Base-by-base conservation (phyloP, 2,888 invertebrate genomes). In the Polia nebulosa region DNA sequence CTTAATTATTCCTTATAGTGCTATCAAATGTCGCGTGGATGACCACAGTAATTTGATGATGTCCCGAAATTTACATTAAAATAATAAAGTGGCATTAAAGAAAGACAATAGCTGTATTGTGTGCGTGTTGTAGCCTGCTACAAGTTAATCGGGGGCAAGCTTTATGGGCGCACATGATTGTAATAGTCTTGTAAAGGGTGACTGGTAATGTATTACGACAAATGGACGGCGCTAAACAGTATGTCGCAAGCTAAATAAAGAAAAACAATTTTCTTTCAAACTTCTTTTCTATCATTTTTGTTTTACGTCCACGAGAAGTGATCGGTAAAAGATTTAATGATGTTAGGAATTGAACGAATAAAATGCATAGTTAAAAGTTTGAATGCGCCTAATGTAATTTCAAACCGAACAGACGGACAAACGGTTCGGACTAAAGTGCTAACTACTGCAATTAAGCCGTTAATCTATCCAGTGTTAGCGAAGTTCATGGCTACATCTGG, bases 171-270 rank as follows among this genome's bases (percentile, higher is more conserved):
- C 85, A 88, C 89, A 89, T 90, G 88, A 90, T 91, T 88, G 89
- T 91, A 89, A 91, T 91, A 88, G 90, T 88, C 88, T 88, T 91
- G 89, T 90, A 91, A 91, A 91, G 88, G 89, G 88, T 84, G 86
- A 85, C 85, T 88, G 85, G 86, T 88, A 89, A 88, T 88, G 89
- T 89, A 88, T 88, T 87, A 86, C 84, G 84, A 87, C 84, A 80
- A 81, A 81, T 84, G 88, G 88, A 81, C 73, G 80, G 73, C 71
- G 59, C 77, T 81, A 75, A 69, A 79, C 88, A 63, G 57, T 60
- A 87, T 22, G 17, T 75, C 45, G 47, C 76, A 62, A 85, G 71
- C 20, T 29, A 74, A 74, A 72, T 56, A 68, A 61, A 64, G 32
- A 36, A 20, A 7, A 0, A 13, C 0, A 29, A 22, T 52, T 53